phyloP scores from a whole-genome alignment of 1,140 invertebrate species.

The Phortica variegata region DNA sequence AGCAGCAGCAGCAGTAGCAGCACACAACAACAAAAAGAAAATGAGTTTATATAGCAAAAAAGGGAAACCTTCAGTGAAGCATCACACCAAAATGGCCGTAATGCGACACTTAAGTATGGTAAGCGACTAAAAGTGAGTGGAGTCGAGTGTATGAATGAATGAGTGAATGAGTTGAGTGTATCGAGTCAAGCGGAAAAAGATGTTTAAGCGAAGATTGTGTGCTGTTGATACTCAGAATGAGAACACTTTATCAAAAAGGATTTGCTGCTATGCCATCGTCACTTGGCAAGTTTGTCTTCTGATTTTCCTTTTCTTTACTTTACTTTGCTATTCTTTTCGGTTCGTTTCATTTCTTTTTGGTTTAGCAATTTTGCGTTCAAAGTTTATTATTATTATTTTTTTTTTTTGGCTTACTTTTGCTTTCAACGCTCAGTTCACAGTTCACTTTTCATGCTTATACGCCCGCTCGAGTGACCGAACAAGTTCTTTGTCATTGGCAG shows the following conservation, averaged over 20 bases:
- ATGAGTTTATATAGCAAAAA: background rate
- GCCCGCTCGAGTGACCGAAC: too few species aligned
- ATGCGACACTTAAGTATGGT: conserved; percentile 38
- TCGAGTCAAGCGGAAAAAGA: conserved; percentile 20
- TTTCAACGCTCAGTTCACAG: conserved; percentile 2
- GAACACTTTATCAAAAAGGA: conserved; percentile 52
- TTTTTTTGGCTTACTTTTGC: conserved; percentile 26
- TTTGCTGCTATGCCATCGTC: conserved; percentile 20
- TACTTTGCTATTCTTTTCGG: conserved; percentile 1
- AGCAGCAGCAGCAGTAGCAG: too few species aligned
- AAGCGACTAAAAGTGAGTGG: conserved; percentile 16
- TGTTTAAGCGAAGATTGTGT: conserved; percentile 2
- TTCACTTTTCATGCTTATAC: too few species aligned
- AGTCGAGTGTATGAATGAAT: too few species aligned
- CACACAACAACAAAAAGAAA: too few species aligned
- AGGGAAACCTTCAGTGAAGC: conserved; percentile 27
- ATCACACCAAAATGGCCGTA: conserved; percentile 35
- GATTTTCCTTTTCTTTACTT: conserved; percentile 4
- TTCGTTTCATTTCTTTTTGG: conserved; percentile 18
- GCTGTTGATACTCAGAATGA: conserved; percentile 18
- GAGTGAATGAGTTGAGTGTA: too few species aligned
- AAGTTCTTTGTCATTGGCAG: conserved; percentile 25
- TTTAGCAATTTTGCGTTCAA: conserved; percentile 25
- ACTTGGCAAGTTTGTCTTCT: conserved; percentile 13
- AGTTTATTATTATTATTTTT: conserved; percentile 6